phyloP scores from a whole-genome alignment of 2,797 vertebrate genomes.

The Halcyon badia region DNA sequence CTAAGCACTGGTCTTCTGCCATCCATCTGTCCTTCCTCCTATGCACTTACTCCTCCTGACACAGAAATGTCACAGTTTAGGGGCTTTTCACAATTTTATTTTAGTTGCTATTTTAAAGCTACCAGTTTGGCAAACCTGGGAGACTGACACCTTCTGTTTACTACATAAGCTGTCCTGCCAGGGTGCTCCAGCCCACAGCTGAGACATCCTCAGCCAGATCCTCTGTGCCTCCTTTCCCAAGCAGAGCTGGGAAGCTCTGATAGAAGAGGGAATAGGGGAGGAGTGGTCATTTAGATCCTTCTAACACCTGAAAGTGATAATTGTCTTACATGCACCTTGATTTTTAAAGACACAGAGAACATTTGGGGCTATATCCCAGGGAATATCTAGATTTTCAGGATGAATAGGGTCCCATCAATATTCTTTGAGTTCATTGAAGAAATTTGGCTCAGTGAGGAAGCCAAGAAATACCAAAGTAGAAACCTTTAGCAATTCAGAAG shows the following conservation, averaged over 20 bases:
- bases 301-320: neutral
- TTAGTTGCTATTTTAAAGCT: neutral
- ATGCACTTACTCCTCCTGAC: neutral
- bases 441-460: neutral
- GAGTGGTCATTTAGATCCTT: neutral
- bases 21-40: neutral
- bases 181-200: neutral
- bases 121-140: neutral
- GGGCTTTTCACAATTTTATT: neutral
- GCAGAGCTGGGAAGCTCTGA: neutral
- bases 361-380: neutral
- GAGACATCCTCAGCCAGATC: neutral
- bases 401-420: neutral
- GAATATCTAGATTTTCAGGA: neutral
- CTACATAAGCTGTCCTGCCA: neutral
- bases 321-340: neutral
- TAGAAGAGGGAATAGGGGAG: rapidly evolving
- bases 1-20: neutral
- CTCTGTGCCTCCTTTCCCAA: neutral
- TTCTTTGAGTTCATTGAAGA: neutral
- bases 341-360: neutral
- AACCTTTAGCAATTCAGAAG: neutral
- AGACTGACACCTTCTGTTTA: neutral
- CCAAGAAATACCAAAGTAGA: neutral
- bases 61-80: neutral